phyloP scores from a whole-genome alignment of 92 coral and sea anemone genomes.

The Anthopleura xanthogrammica region DNA sequence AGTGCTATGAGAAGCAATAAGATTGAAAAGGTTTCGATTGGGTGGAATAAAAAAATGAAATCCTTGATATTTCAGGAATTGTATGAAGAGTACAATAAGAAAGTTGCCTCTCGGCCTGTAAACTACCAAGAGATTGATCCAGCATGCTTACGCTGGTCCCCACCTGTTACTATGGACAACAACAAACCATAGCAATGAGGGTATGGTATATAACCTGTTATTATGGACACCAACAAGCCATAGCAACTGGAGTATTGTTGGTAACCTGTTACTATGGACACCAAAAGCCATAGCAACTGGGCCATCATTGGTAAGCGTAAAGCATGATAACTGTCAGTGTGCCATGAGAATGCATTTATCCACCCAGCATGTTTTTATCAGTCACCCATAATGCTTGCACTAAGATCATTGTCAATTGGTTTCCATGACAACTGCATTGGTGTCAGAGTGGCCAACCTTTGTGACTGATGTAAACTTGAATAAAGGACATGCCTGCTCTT shows the following conservation, averaged over 20 bases:
- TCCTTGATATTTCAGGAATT: conserved; percentile 60
- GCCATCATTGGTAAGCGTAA: background rate
- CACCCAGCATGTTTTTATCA: background rate
- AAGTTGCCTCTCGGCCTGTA: conserved; percentile 76
- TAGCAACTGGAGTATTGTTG: background rate
- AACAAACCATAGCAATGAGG: background rate
- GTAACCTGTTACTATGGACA: background rate
- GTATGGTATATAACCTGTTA: background rate
- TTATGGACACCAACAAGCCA: background rate
- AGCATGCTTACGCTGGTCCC: conserved; percentile 77
- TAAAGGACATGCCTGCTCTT: background rate
- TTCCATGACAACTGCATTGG: background rate
- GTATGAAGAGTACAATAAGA: conserved; percentile 75
- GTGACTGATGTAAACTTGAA: background rate
- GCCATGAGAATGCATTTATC: background rate
- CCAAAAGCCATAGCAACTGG: background rate
- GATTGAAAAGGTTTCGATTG: background rate
- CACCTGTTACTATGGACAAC: conserved; percentile 30
- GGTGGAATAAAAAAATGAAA: background rate
- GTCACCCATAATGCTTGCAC: background rate
- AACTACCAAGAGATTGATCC: conserved; percentile 86
- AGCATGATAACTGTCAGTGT: background rate
- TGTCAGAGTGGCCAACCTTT: background rate
- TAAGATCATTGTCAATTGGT: background rate
- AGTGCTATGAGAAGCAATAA: background rate